Evolutionary conservation across 2,888 invertebrate genomes (phyloP), one percentile per base, ranked within the genome.

Genomic region (Cryptus armator): DNA sequence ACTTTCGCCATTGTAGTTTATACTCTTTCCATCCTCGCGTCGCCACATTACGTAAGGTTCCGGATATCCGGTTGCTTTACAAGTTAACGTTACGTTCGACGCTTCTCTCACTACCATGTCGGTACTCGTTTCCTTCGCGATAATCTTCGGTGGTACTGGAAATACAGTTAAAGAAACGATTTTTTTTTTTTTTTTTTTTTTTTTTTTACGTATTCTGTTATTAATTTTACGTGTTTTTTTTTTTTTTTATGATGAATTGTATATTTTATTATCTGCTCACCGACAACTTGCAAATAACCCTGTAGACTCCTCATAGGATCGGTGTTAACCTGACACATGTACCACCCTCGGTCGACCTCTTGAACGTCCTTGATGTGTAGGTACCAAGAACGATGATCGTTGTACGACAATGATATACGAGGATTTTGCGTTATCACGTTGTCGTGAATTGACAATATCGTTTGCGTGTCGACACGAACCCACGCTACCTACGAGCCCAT

Each of bases 31-130:
- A 91, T 98, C 98, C 94, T 98, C 98, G 53, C 98, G 95, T 62
- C 98, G 95, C 98, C 98, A 98, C 97, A 98, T 98, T 89, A 98
- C 98, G 93, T 98, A 98, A 14, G 98, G 98, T 90, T 98, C 97
- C 0, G 98, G 98, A 93, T 97, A 98, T 89, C 98, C 98, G 19
- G 96, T 96, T 32, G 98, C 98, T 91, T 97, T 97, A 93, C 98
- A 98, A 87, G 96, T 96, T 94, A 98, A 95, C 46, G 98, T 97
- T 72, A 98, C 98, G 94, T 98, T 98, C 74, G 97, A 97, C 14
- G 97, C 97, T 94, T 98, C 98, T 19, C 98, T 95, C 4, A 98
- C 98, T 43, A 98, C 98, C 96, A 98, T 97, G 92, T 99, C 98
- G 68, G 97, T 97, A 90, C 98, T 98, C 24, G 98, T 98, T 95